Base-by-base conservation (phyloP, 2,797 vertebrate genomes). In the Diglossa cyanea region DNA sequence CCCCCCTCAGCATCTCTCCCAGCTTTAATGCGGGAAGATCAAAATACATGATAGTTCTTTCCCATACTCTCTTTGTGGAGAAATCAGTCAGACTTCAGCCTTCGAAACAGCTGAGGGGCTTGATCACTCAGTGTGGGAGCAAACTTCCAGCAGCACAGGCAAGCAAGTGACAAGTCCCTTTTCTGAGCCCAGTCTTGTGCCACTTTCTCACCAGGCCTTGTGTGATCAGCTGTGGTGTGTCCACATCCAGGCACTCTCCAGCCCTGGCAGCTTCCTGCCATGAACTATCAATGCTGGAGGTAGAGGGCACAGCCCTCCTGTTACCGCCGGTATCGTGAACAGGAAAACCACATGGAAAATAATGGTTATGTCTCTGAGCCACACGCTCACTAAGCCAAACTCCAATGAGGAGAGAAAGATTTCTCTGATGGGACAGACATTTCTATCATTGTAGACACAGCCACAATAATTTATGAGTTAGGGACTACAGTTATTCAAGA, bases 251-350 rank as follows among this genome's bases (percentile, higher is more conserved):
- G 35, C 31, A 54, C 47, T 28, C 39, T 45, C 11, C 30, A 81
- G 48, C 39, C 39, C 50, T 33, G n/a, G 35, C 25, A 54, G 39
- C 35, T 65, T 72, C 45, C 47, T 67, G 54, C 15, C 24, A 53
- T 0, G 1, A 7, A 30, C 37, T 23, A 4, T 8, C 5, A 1
- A 1, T 23, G 31, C 57, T 47, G 18, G 19, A 65, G 24, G 30
- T 3, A 0, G 0, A 73, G 44, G 26, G 15, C 24, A 77, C 13
- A 68, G 30, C 30, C 18, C 5, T 51, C 11, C 25, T 37, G 5
- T 39, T 62, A 15, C 7, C 14, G 51, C 31, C 39, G 7, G 7
- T 8, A 28, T 4, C n/a, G 15, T 45, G 30, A 93, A 39, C 33
- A 19, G 31, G 31, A 91, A 85, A 94, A 83, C 5, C 5, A 24